These are phyloP conservation scores for Megalops atlanticus DNA, from an alignment of 2,113 vertebrate species.

Conservation along the genomic window DNA sequence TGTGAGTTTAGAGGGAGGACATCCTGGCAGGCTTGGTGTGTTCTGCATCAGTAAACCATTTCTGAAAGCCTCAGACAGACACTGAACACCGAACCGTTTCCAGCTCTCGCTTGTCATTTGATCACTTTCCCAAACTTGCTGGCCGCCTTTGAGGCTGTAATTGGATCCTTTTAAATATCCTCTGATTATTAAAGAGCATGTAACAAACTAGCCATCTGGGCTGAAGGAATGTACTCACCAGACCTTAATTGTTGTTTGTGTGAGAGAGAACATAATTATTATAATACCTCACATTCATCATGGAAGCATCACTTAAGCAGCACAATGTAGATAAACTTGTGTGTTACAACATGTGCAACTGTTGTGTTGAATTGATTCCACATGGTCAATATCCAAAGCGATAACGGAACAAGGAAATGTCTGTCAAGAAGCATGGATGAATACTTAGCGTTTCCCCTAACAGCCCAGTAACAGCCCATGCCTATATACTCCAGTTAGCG, in stretches of 20 bases:
- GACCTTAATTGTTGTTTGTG: not conserved
- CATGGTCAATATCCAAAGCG: not conserved
- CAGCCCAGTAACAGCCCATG: not conserved
- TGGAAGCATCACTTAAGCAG: not conserved
- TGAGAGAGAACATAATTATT: not conserved
- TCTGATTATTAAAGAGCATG: not conserved
- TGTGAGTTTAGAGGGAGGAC: not conserved
- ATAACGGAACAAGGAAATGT: no score
- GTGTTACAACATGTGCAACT: not conserved
- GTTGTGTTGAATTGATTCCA: not conserved
- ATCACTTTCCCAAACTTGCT: not conserved
- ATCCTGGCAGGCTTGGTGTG: not conserved
- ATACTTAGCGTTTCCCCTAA: not conserved
- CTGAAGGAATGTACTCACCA: not conserved
- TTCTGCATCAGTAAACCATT: not conserved
- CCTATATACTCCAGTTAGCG: not conserved
- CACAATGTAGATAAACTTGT: not conserved
- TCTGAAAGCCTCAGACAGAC: not conserved
- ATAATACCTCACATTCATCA: not conserved
- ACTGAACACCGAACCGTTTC: no score
- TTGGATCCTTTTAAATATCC: not conserved
- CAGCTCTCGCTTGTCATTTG: not conserved
- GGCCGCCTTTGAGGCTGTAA: constrained; percentile 8
- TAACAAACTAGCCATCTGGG: not conserved
- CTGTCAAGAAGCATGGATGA: no score